Conservation (phyloP, 1,140 invertebrate genomes). For the Zeugodacus cucurbitae region DNA sequence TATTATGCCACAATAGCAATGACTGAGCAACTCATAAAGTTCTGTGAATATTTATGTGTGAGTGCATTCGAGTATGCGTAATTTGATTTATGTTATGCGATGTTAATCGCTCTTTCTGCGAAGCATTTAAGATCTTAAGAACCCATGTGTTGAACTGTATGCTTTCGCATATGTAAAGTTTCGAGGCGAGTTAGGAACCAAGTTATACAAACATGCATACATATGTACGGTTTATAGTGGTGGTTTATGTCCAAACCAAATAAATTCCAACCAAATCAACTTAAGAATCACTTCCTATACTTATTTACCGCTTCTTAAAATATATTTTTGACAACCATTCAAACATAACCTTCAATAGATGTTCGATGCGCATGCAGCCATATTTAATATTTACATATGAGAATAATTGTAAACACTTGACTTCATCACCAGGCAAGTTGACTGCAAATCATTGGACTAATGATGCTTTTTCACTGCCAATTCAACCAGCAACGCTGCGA, state of each 20-base stretch:
- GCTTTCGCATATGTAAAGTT: not conserved
- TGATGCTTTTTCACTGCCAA: not conserved
- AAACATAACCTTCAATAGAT: not conserved
- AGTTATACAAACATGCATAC: too few species aligned
- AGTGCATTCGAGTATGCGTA: not conserved
- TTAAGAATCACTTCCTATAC: not conserved
- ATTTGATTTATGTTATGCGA: not conserved
- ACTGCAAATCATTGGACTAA: not conserved
- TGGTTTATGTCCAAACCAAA: too few species aligned
- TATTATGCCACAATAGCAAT: not conserved
- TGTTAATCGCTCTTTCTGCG: not conserved
- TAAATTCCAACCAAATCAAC: not conserved
- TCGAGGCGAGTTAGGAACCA: too few species aligned
- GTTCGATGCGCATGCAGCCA: not conserved
- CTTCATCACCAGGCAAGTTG: not conserved
- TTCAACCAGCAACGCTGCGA: not conserved
- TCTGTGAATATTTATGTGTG: not conserved
- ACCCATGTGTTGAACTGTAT: not conserved
- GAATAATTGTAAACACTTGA: not conserved
- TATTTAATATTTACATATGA: not conserved
- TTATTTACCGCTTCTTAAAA: not conserved
- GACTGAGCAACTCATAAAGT: not conserved
- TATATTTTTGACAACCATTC: not conserved
- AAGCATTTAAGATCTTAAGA: not conserved
- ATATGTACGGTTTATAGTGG: too few species aligned